Base-by-base conservation (phyloP, 2,797 vertebrate species). In the Dryobates pubescens region DNA sequence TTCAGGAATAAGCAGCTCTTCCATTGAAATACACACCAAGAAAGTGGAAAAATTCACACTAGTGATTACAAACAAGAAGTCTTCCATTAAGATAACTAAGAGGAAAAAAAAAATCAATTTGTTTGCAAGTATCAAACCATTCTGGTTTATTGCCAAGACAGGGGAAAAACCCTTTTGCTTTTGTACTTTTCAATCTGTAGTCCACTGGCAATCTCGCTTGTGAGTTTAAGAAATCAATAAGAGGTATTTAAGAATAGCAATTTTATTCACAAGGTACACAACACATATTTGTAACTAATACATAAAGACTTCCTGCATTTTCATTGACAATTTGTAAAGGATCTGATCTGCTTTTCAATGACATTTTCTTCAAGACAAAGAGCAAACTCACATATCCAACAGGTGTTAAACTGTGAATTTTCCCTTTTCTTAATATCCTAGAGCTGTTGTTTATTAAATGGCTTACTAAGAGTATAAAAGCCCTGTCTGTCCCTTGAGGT, bases 1-100 rank as follows among this genome's bases (percentile, higher is more conserved):
- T 59, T 14, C 27, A 69, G 43, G 43, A 90, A 86, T 16, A 77
- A 72, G 30, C n/a, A 68, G 12, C 29, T 68, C 22, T 81, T 75
- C 10, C 34, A 58, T 7, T 11, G 27, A 78, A 67, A 75, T 24
- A 3, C 0, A 0, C 9, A 71, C 5, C 6, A 83, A 69, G 51
- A 74, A 82, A 41, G 11, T 0, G 0, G 27, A 67, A 53, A 82
- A 89, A 89, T 59, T 27, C 24, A 18, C 18, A 19, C 30, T 58
- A n/a, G 14, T 45, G 32, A 45, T 57, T 80, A 58, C 22, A 54
- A 68, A 71, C 13, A 77, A 5, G 36, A 85, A 79, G 54, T 14
- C 22, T 73, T 64, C n/a, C 10, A 68, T 23, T 74, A 89, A 36
- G 20, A 5, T 34, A 77, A 68, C 9, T 38, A 54, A 29, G 74